phyloP scores from a whole-genome alignment of 2,888 invertebrate species.

The Cacoxenus indagator region DNA sequence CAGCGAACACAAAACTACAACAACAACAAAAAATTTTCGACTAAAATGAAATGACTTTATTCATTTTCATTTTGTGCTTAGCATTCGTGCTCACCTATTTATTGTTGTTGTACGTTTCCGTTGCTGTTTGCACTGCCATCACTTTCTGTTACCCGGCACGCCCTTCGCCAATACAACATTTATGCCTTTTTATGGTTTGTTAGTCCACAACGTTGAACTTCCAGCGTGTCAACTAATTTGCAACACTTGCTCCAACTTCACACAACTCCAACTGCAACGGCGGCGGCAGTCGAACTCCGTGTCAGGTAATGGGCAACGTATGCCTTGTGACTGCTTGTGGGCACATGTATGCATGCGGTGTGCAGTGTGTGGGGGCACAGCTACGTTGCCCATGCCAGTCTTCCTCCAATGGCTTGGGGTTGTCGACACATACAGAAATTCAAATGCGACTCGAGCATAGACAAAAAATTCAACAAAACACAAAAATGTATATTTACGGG shows the following conservation, averaged over 20 bases:
- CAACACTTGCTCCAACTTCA: conserved; percentile 52
- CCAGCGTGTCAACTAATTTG: conserved; percentile 69
- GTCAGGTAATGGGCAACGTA: neutral
- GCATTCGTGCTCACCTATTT: neutral
- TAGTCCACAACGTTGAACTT: neutral
- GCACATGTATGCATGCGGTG: neutral
- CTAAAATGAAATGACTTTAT: conserved; percentile 58
- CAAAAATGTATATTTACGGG: neutral
- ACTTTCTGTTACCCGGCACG: neutral
- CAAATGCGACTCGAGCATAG: conserved; percentile 16
- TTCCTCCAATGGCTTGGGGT: neutral
- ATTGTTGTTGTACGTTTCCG: neutral
- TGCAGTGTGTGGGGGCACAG: neutral
- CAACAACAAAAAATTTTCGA: neutral
- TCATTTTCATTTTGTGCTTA: conserved; percentile 37
- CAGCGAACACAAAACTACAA: conserved; percentile 11
- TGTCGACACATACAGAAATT: conserved; percentile 45
- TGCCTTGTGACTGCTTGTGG: neutral
- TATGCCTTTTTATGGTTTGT: conserved; percentile 3
- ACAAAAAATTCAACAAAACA: conserved; percentile 6
- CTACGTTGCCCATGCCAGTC: neutral
- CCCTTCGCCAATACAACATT: neutral
- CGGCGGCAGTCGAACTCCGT: neutral
- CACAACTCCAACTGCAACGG: conserved; percentile 8
- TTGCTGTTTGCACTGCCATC: neutral